phyloP scores from a whole-genome alignment of 2,113 vertebrate species.

The Mionectes macconnelli region DNA sequence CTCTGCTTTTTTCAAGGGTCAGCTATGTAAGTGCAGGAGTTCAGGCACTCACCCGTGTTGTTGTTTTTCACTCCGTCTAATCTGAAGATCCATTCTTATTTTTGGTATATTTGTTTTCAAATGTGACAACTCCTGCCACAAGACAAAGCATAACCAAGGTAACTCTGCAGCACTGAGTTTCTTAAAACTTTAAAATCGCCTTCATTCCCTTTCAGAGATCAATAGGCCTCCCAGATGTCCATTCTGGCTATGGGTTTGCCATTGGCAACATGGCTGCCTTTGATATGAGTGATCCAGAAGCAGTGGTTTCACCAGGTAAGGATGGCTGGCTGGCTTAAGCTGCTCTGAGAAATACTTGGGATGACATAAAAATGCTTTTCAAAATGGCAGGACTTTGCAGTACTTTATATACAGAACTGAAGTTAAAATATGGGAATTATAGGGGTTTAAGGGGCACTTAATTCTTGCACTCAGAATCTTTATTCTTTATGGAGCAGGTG shows the following conservation, averaged over 20 bases:
- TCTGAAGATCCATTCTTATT: background rate
- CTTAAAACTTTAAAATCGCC: background rate
- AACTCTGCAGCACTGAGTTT: background rate
- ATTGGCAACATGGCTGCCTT: slow-evolving; percentile 99
- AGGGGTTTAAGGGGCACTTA: background rate
- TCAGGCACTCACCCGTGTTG: background rate
- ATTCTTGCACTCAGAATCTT: background rate
- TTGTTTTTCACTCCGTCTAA: background rate
- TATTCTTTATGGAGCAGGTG: background rate
- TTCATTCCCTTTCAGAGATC: slow-evolving; percentile 79
- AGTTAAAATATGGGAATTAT: background rate
- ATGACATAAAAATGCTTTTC: background rate
- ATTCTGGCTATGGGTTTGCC: slow-evolving; percentile 97
- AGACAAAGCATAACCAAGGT: background rate
- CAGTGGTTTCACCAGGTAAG: slow-evolving; percentile 94
- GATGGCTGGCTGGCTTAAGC: background rate
- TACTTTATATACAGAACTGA: background rate
- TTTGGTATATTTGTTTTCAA: background rate
- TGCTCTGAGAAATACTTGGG: background rate
- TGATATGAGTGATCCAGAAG: slow-evolving; percentile 88
- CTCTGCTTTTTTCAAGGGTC: background rate
- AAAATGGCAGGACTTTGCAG: background rate
- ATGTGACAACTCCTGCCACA: background rate
- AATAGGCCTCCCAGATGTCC: slow-evolving; percentile 95
- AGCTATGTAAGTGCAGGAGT: background rate